Evolutionary conservation across 2,113 vertebrate species (phyloP).

Genomic region (Campylomormyrus numenius): DNA sequence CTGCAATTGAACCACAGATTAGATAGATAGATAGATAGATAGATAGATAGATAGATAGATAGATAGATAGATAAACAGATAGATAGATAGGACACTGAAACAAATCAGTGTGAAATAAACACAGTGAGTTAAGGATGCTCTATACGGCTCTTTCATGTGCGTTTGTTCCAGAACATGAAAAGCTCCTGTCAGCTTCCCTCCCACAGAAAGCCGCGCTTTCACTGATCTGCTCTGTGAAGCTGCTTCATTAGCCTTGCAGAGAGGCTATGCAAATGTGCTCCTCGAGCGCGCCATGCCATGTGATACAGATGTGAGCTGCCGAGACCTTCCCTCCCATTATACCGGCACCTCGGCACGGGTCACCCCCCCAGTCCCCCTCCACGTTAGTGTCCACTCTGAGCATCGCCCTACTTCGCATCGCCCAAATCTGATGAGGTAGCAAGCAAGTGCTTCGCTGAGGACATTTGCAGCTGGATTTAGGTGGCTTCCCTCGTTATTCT

Average conservation of each 20-base stretch:
- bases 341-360: not conserved
- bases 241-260: slow-evolving; percentile 24
- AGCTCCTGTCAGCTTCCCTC: slow-evolving; percentile 22
- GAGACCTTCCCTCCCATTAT: not conserved
- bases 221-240: slow-evolving; percentile 25
- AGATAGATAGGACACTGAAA: slow-evolving; percentile 22
- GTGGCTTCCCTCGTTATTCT: not conserved
- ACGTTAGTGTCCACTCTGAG: not conserved
- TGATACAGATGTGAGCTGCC: slow-evolving; percentile 16
- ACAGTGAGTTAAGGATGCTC: slow-evolving; percentile 35
- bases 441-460: not conserved
- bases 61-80: slow-evolving; percentile 12
- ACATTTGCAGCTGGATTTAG: not conserved
- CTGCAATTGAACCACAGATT: not conserved
- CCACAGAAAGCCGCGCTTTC: slow-evolving; percentile 22
- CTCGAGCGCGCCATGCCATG: slow-evolving; percentile 15
- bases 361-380: not conserved
- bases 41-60: slow-evolving; percentile 8
- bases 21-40: slow-evolving; percentile 6
- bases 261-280: not conserved
- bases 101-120: slow-evolving; percentile 20
- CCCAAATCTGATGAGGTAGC: slow-evolving; percentile 21
- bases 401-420: not conserved
- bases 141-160: slow-evolving; percentile 33
- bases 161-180: slow-evolving; percentile 35